Percentiles rank a stretch among this genome's conserved stretches.
phyloP scores from a whole-genome alignment of 2,888 invertebrate genomes.

The Linnaemya tessellans region DNA sequence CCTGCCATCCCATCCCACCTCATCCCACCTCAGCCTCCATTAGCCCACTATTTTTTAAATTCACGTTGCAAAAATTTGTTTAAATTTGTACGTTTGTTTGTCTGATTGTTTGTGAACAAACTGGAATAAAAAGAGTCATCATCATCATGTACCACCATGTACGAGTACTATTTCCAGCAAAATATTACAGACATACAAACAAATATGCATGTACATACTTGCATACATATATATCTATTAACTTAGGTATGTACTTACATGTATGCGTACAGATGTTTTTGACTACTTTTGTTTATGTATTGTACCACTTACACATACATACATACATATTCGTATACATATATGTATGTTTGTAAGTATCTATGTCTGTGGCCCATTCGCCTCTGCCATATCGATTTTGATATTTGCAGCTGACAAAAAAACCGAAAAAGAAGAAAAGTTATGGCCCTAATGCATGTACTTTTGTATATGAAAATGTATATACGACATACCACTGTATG shows the following conservation, averaged over 20 bases:
- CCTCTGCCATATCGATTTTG: background rate
- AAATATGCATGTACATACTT: constrained; percentile 8
- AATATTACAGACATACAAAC: constrained; percentile 10
- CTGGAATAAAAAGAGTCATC: constrained; percentile 54
- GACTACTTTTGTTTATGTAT: too few species aligned
- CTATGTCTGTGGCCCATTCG: background rate
- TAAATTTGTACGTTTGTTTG: background rate
- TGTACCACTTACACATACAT: background rate
- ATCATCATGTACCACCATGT: constrained; percentile 35
- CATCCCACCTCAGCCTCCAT: background rate
- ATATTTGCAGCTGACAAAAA: background rate
- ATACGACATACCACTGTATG: background rate
- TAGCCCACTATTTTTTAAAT: background rate
- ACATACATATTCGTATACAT: constrained; percentile 12
- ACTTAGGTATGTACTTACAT: constrained; percentile 3
- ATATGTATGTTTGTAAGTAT: background rate
- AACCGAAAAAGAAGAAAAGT: background rate
- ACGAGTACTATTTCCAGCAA: constrained; percentile 32
- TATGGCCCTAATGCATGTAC: background rate
- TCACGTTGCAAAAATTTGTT: background rate
- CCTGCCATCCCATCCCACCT: background rate
- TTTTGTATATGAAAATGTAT: background rate
- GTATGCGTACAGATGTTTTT: background rate
- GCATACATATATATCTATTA: constrained; percentile 3
- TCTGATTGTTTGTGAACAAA: constrained; percentile 14